Percentiles rank a stretch among this genome's conserved stretches.
These are phyloP conservation scores for Phrynocephalus guinanensis DNA, from an alignment of 2,797 vertebrate species.

Conservation along the genomic window DNA sequence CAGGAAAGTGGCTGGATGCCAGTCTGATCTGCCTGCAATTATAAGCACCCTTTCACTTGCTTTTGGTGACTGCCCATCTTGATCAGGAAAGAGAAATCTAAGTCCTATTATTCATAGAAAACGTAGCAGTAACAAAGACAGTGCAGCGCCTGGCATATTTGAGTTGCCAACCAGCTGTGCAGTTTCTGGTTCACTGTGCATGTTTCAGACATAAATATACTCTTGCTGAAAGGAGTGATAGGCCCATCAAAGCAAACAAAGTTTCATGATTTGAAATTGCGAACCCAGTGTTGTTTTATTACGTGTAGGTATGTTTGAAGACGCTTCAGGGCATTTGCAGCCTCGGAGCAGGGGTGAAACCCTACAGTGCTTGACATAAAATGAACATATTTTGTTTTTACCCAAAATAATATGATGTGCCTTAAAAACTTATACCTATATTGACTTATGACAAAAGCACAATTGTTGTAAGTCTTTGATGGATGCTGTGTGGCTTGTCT, in stretches of 20 bases:
- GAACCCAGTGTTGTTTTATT: constrained; percentile 43
- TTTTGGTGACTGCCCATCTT: neutral
- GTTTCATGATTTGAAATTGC: constrained; percentile 49
- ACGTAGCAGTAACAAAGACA: constrained; percentile 22
- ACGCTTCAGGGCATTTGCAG: constrained; percentile 15
- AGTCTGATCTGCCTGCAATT: neutral
- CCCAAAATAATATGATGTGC: neutral
- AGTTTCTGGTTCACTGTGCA: constrained; percentile 42
- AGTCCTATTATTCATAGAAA: constrained; percentile 36
- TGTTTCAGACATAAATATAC: constrained; percentile 36
- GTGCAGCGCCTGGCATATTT: neutral
- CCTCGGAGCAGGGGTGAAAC: neutral
- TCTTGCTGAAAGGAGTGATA: constrained; percentile 25
- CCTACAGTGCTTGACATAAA: constrained; percentile 31
- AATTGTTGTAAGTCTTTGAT: neutral
- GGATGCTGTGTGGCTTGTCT: constrained; percentile 6
- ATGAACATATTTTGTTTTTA: constrained; percentile 18
- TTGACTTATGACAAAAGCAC: constrained; percentile 14
- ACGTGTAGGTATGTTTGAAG: constrained; percentile 39
- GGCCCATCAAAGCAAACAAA: constrained; percentile 33
- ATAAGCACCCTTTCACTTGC: constrained; percentile 22
- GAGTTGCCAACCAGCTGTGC: constrained; percentile 26
- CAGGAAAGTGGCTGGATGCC: constrained; percentile 6
- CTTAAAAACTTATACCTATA: neutral
- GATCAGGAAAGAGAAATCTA: constrained; percentile 24